These are phyloP conservation scores for Oceanites oceanicus DNA, from an alignment of 2,113 vertebrate species.

Conservation along the genomic window DNA sequence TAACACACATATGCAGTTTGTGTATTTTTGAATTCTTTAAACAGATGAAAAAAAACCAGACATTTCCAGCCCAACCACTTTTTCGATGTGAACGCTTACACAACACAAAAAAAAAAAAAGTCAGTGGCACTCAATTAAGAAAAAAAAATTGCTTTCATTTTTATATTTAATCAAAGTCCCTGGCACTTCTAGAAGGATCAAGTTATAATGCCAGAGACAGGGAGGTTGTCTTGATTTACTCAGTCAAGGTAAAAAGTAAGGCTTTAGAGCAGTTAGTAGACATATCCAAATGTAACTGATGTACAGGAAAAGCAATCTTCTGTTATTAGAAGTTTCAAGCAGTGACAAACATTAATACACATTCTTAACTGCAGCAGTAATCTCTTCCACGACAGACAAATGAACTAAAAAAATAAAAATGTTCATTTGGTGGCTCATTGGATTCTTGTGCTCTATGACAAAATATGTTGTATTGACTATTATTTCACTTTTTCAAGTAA, in stretches of 20 bases:
- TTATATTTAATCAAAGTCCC: neutral
- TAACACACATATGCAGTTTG: neutral
- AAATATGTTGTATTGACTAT: neutral
- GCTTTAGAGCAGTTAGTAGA: neutral
- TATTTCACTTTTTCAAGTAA: neutral
- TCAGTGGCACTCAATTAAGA: neutral
- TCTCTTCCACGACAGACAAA: neutral
- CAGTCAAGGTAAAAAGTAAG: neutral
- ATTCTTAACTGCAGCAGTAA: neutral
- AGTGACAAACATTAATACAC: neutral
- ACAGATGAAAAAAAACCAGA: neutral
- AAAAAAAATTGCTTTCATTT: neutral
- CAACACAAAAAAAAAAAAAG: neutral
- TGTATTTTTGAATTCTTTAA: neutral
- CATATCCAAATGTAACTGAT: neutral
- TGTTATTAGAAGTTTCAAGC: neutral
- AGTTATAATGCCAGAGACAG: neutral
- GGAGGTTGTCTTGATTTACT: neutral
- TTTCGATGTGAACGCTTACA: neutral
- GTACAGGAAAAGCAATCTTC: neutral
- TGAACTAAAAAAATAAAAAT: neutral
- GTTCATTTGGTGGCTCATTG: neutral
- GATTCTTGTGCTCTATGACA: neutral
- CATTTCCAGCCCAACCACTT: neutral
- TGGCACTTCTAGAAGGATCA: neutral